Evolutionary conservation across 1,140 invertebrate genomes (phyloP).

Genomic region (Drosophila repletoides): DNA sequence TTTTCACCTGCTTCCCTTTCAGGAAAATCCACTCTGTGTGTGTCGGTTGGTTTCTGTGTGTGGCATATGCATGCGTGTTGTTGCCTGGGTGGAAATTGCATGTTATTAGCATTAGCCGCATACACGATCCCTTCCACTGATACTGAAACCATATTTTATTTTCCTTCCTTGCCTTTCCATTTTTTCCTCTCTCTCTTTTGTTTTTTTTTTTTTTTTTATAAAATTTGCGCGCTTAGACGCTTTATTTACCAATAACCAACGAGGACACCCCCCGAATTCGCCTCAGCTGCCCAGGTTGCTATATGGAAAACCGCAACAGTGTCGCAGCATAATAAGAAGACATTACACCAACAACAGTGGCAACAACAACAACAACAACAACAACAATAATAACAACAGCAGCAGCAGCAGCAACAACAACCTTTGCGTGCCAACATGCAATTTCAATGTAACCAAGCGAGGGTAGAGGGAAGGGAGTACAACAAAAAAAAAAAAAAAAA

Average conservation of each 20-base stretch:
- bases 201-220: constrained; percentile 40
- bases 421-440: constrained; percentile 76
- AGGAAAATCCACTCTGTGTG: constrained; percentile 8
- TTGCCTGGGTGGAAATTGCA: constrained; percentile 71
- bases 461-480: constrained; percentile 6
- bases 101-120: constrained; percentile 78
- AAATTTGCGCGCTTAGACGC: constrained; percentile 74
- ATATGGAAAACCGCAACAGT: constrained; percentile 50
- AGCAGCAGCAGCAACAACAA: constrained; percentile 52
- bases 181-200: constrained; percentile 23
- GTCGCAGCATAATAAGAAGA: constrained; percentile 79
- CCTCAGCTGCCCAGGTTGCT: background rate
- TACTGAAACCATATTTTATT: constrained; percentile 77
- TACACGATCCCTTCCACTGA: constrained; percentile 75
- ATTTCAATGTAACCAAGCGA: constrained; percentile 62
- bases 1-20: constrained; percentile 74
- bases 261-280: constrained; percentile 25
- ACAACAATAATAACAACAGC: constrained; percentile 20
- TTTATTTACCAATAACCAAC: constrained; percentile 76
- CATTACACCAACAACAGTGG: constrained; percentile 69
- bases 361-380: constrained; percentile 31
- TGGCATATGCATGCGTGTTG: constrained; percentile 55
- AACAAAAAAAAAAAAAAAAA: too few relatives aligned
- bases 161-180: constrained; percentile 5
- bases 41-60: constrained; percentile 6